Base-by-base conservation (phyloP, 1,140 invertebrate species). In the Melitaea cinxia region DNA sequence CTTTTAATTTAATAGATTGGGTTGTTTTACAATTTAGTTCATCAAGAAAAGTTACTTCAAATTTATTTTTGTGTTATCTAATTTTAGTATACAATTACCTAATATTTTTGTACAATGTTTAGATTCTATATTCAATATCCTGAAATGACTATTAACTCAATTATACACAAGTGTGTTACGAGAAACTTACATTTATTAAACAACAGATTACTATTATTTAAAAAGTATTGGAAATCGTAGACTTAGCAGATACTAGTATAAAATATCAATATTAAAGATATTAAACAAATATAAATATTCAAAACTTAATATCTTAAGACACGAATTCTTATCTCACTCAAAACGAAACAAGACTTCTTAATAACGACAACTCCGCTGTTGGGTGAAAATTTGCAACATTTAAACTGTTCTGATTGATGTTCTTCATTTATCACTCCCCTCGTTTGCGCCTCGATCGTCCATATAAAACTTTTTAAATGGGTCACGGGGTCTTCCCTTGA, bases 391-490 rank as follows among this genome's bases (percentile, higher is more conserved):
- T 83, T 81, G 84, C 83, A 85, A 80, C 83, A 85, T 78, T 86
- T 85, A 84, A 88, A 85, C 83, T 85, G 76, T 65, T 79, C 84
- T 88, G 85, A 89, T 89, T 88, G 85, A 89, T 89, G 87, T 78
- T 79, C 54, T 80, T 78, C 88, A 90, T 90, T 90, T 88, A 90
- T 90, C 85, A 89, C 74, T 79, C 84, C 85, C 85, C 85, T 87
- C 78, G 77, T 83, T 87, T 72, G 70, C 24, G 65, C 73, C 65
- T 73, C 74, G 74, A 74, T 77, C 74, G 70, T 65, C 70, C 77
- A 80, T 79, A 85, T 84, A 75, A 86, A 88, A 89, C 83, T 88
- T 88, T 89, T 88, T 82, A 89, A 87, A 90, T 85, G 73, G 85
- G 85, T 90, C 88, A 90, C 80, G 81, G 77, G 88, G 85, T 88